Conservation (phyloP, 2,888 invertebrate species). For the Drosophila meridiana region DNA sequence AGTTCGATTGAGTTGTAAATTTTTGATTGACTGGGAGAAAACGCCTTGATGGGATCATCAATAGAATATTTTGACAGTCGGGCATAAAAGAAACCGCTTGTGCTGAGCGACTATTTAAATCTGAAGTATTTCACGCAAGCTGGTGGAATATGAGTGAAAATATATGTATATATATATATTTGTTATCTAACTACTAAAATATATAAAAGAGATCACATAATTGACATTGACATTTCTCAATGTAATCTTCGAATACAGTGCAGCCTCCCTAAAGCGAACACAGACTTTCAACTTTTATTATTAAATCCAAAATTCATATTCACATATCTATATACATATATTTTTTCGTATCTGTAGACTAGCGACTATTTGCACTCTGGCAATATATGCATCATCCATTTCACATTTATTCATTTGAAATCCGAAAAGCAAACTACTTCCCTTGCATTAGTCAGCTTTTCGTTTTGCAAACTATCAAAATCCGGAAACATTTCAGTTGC, state of each 20-base stretch:
- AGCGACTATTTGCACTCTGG: not conserved
- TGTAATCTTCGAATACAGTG: no score
- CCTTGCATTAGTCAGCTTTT: conserved; percentile 24
- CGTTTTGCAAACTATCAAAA: conserved; percentile 43
- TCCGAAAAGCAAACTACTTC: conserved; percentile 33
- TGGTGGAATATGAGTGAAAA: not conserved
- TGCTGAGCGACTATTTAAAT: not conserved
- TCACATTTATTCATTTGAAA: conserved; percentile 1
- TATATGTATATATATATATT: no score
- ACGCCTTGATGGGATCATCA: conserved; percentile 4
- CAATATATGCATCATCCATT: not conserved
- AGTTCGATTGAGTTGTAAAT: conserved; percentile 25
- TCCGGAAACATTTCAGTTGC: conserved; percentile 12
- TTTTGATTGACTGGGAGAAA: conserved; percentile 13
- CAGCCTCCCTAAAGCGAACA: not conserved
- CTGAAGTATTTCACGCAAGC: no score
- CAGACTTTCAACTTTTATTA: not conserved
- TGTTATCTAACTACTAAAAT: no score
- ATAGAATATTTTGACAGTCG: conserved; percentile 1
- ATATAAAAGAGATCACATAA: no score
- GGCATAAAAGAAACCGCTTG: not conserved
- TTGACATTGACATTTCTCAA: no score
- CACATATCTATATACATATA: not conserved
- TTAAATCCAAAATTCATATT: not conserved
- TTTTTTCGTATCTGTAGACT: not conserved